Percentiles rank a stretch among this genome's conserved stretches.
Evolutionary conservation across 2,797 vertebrate genomes (phyloP).

Genomic region (Arremon aurantiirostris): DNA sequence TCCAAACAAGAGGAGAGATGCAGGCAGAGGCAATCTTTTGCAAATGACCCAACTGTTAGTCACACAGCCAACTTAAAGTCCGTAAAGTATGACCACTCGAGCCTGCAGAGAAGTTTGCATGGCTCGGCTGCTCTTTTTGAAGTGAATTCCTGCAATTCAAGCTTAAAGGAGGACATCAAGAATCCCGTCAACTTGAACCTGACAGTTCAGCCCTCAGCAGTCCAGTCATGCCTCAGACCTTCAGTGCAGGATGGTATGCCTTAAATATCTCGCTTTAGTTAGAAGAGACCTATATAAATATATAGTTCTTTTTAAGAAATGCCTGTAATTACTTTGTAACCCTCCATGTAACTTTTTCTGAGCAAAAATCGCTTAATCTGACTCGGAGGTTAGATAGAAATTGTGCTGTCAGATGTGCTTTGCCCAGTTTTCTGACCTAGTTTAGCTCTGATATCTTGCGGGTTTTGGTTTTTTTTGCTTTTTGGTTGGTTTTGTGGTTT

Average conservation of each 20-base stretch:
- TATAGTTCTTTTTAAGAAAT: not conserved
- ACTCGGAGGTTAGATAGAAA: not conserved
- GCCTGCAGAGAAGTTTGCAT: slow-evolving; percentile 76
- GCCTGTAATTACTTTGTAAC: slow-evolving; percentile 2
- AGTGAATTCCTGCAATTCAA: slow-evolving; percentile 74
- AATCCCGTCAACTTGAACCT: slow-evolving; percentile 80
- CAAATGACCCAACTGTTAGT: slow-evolving; percentile 73
- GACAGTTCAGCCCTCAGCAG: slow-evolving; percentile 78
- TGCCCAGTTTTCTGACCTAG: not conserved
- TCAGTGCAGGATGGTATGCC: slow-evolving; percentile 85
- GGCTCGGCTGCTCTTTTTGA: slow-evolving; percentile 76
- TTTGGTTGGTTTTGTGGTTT: not conserved
- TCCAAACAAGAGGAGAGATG: slow-evolving; percentile 79
- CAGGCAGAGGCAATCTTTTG: slow-evolving; percentile 77
- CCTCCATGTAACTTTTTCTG: not conserved
- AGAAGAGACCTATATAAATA: not conserved
- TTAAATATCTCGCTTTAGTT: slow-evolving; percentile 39
- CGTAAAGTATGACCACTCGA: slow-evolving; percentile 78
- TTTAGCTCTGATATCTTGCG: not conserved
- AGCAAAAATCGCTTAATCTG: not conserved
- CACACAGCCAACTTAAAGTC: slow-evolving; percentile 71
- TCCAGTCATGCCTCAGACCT: slow-evolving; percentile 82
- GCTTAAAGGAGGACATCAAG: slow-evolving; percentile 78
- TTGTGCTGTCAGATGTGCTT: not conserved
- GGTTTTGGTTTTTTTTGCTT: not conserved